Percentiles rank a stretch among this genome's conserved stretches.
Conservation (phyloP, 2,113 vertebrate genomes). For the Mesitornis unicolor region DNA sequence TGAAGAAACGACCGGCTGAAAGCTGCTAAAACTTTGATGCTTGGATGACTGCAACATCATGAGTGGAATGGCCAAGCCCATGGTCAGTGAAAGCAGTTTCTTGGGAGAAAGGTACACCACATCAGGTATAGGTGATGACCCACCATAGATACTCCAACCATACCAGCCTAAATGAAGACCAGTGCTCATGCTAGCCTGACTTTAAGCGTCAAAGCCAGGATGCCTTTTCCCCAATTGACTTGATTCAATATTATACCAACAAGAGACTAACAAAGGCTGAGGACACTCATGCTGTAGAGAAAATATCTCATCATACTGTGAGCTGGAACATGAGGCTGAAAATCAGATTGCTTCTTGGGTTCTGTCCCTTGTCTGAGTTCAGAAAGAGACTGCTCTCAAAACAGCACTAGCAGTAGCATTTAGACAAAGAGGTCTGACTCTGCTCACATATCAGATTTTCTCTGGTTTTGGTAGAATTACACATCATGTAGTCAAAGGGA, state of each 20-base stretch:
- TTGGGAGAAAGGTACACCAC: not conserved
- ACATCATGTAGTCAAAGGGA: not conserved
- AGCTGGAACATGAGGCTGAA: not conserved
- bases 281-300: not conserved
- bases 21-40: not conserved
- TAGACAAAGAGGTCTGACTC: not conserved
- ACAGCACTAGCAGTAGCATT: not conserved
- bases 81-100: not conserved
- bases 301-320: not conserved
- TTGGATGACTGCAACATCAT: not conserved
- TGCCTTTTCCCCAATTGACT: not conserved
- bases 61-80: not conserved
- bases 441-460: not conserved
- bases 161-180: not conserved
- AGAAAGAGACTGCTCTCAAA: not conserved
- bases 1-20: not conserved
- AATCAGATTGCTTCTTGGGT: not conserved
- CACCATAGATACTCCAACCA: not conserved
- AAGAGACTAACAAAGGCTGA: not conserved
- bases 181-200: not conserved
- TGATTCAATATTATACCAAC: not conserved
- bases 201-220: not conserved
- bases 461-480: not conserved
- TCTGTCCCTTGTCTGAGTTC: not conserved
- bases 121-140: not conserved